Evolutionary conservation across 2,888 invertebrate genomes (phyloP), one percentile per base, ranked within the genome.

Genomic region (Apamea crenata): DNA sequence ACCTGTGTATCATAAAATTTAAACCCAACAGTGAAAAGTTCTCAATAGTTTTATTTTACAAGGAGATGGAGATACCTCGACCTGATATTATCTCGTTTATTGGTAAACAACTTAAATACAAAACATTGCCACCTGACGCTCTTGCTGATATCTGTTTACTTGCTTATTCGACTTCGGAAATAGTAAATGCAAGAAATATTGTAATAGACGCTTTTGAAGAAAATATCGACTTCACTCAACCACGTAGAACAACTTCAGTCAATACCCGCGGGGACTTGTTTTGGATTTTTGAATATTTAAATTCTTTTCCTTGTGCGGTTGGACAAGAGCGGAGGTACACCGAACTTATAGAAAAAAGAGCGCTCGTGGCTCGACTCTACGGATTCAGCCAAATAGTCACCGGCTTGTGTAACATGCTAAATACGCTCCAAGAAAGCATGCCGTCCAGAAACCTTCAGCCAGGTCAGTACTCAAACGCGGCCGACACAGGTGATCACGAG

Each of bases 151-250:
- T 81, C 1, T 80, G 82, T 40, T 0, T 66, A 1, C 0, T 16
- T 53, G 68, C 5, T 1, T 79, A n/a, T 53, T 69, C 78, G 2
- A 4, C 18, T 4, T 29, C n/a, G 2, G 65, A 66, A 2, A 81
- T 71, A 47, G 47, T 59, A 6, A 21, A 36, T 7, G 10, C 56
- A 18, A 56, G 18, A 36, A 72, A 66, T 59, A 40, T 50, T 12
- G 72, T 80, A 21, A 5, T 21, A 1, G 81, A 79, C 12, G 71
- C 80, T n/a, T 80, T 80, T 47, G 71, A 10, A 18, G 47, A 66
- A 32, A 44, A 36, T 12, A 47, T 40, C 14, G 65, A 80, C 36
- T 59, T 5, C 2, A n/a, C 21, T n/a, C 25, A 21, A 53, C 81
- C 47, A 18, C 70, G 70, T 53, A 1, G 59, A 14, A 72, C n/a